A percentile compares a stretch with the other conserved stretches of the same genome.
Evolutionary conservation across 1,140 invertebrate genomes (phyloP).

Genomic region (Pseudomyrmex dendroicus): DNA sequence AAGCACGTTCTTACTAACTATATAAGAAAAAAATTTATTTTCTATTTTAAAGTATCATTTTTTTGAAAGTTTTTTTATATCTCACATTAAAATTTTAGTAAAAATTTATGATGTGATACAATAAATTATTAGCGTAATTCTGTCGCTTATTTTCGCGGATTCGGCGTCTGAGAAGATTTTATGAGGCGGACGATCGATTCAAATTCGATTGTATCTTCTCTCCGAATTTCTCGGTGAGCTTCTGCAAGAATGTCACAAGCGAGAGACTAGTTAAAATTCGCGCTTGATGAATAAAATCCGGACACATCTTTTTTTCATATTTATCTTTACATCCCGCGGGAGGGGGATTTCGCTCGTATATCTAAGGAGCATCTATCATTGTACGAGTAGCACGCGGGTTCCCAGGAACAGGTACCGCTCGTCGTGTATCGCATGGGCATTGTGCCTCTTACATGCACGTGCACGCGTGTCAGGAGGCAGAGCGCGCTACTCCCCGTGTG

Average conservation of each 20-base stretch:
- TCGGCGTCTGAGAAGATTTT: too few species aligned
- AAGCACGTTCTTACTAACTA: background rate
- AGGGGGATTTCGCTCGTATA: background rate
- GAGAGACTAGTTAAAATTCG: constrained; percentile 31
- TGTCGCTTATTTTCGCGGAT: background rate
- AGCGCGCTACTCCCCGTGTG: background rate
- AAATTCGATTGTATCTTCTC: too few species aligned
- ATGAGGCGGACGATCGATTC: too few species aligned
- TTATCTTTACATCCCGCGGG: constrained; percentile 28
- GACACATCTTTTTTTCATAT: constrained; percentile 16
- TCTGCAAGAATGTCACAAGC: constrained; percentile 17
- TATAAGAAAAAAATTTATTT: background rate
- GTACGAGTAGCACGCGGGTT: constrained; percentile 20
- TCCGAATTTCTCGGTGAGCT: constrained; percentile 11
- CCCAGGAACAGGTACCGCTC: constrained; percentile 36
- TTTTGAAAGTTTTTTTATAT: too few species aligned
- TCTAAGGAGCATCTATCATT: constrained; percentile 38
- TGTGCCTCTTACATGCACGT: background rate
- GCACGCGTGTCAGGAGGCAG: constrained; percentile 10
- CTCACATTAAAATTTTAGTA: too few species aligned
- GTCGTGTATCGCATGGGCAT: constrained; percentile 2
- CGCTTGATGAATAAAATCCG: constrained; percentile 36
- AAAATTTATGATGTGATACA: too few species aligned
- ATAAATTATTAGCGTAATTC: too few species aligned
- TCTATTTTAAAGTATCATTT: background rate